phyloP scores from a whole-genome alignment of 2,888 invertebrate genomes.

The Shargacucullia verbasci region DNA sequence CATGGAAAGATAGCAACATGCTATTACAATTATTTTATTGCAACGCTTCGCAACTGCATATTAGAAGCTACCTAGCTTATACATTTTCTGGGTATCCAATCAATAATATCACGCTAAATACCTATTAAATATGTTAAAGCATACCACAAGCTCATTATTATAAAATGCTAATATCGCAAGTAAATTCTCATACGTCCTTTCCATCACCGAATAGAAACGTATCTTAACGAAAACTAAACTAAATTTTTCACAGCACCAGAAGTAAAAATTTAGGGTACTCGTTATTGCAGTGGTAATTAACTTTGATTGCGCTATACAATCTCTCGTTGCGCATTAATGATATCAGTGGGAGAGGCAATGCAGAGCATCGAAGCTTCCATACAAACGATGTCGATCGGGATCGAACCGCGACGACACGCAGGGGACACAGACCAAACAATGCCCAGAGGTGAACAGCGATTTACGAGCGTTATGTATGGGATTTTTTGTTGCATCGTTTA shows the following conservation, averaged over 20 bases:
- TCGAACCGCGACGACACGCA: constrained; percentile 70
- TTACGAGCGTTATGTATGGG: constrained; percentile 58
- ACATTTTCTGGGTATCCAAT: no score
- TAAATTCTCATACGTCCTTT: no score
- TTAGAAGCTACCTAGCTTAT: no score
- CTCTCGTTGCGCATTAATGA: constrained; percentile 69
- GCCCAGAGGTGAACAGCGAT: constrained; percentile 59
- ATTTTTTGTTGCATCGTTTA: constrained; percentile 58
- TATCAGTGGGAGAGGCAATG: constrained; percentile 63
- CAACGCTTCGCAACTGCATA: no score
- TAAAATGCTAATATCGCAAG: no score
- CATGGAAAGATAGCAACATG: constrained; percentile 3
- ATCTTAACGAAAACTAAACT: neutral
- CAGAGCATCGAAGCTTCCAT: constrained; percentile 59
- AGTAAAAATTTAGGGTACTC: constrained; percentile 39
- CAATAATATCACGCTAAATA: no score
- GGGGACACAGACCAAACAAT: constrained; percentile 64
- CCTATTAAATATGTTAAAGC: no score
- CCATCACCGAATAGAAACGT: no score
- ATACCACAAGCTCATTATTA: no score
- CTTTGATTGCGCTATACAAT: constrained; percentile 61
- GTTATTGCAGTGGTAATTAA: constrained; percentile 61
- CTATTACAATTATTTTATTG: no score
- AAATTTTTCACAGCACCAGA: neutral
- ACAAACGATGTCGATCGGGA: constrained; percentile 66